phyloP scores from a whole-genome alignment of 37 sponge, comb jelly and placozoan species.

The Agelas oroides region DNA sequence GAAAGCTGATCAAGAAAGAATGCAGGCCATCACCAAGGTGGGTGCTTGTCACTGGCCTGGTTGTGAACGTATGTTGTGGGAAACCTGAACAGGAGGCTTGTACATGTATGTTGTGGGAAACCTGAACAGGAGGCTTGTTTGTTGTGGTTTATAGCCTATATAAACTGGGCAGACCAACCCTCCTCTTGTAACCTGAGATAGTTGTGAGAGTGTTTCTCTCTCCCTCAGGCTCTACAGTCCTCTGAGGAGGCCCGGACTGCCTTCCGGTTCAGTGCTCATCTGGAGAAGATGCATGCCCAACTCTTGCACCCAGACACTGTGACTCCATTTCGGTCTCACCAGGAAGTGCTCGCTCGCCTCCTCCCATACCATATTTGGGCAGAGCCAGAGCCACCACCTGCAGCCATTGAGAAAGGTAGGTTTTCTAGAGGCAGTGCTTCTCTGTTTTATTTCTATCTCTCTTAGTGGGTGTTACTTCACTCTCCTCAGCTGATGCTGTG shows the following conservation, averaged over 20 bases:
- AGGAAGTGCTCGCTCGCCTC: constrained; percentile 58
- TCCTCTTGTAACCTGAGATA: too few relatives aligned
- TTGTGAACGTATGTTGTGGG: too few relatives aligned
- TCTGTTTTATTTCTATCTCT: background rate
- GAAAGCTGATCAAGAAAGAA: constrained; percentile 48
- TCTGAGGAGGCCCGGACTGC: constrained; percentile 73
- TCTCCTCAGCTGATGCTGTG: constrained; percentile 70
- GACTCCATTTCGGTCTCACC: constrained; percentile 32
- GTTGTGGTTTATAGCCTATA: too few relatives aligned
- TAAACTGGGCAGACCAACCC: too few relatives aligned
- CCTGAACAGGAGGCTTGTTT: too few relatives aligned
- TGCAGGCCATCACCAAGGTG: constrained; percentile 49
- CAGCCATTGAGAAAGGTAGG: constrained; percentile 71
- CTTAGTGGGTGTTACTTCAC: too few relatives aligned
- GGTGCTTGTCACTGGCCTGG: too few relatives aligned
- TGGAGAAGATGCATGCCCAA: constrained; percentile 68
- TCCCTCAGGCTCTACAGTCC: constrained; percentile 56
- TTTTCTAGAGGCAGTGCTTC: background rate
- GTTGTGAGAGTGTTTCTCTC: too few relatives aligned
- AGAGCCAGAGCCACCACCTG: constrained; percentile 61
- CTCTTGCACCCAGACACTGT: constrained; percentile 38
- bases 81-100: too few relatives aligned
- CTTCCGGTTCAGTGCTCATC: constrained; percentile 52
- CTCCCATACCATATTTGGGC: constrained; percentile 63
- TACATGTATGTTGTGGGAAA: too few relatives aligned